Base-by-base conservation (phyloP, 2,113 vertebrate genomes). In the Lutjanus erythropterus region DNA sequence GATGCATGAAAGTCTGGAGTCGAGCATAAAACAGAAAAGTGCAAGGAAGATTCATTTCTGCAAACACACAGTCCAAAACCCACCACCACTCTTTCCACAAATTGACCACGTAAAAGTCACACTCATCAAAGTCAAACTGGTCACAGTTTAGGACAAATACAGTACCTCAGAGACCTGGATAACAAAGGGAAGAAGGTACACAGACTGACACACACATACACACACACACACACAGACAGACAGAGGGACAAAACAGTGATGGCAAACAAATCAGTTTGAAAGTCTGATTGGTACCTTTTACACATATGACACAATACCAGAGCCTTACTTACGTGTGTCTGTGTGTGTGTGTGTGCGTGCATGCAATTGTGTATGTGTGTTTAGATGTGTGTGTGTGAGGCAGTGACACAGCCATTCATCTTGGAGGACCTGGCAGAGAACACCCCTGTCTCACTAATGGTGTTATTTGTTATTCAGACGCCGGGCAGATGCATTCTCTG, bases 381-480 rank as follows among this genome's bases (percentile, higher is more conserved):
- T 59, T 42, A 44, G 18, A 47, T 31, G 65, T 74, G 74, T 75
- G 42, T 39, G 56, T 6, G 33, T 3, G 50, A 21, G 35, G 58
- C 23, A 44, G 46, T 81, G 80, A 82, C 77, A 81, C 21, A 55
- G 58, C 71, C 41, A 91, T 91, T 91, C 65, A 90, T 93, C 89
- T 89, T 85, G 37, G 56, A 73, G 83, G 71, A 84, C 71, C 84
- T 84, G 73, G 78, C 85, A 89, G 82, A 88, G 81, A 81, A 86
- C 55, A 47, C 67, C 41, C 81, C 78, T 78, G 73, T 88, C 82
- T 81, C 80, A 50, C 84, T 90, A 87, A 91, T 93, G 82, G 87
- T 83, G 75, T 87, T 91, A 89, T 91, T 90, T 90, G 88, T 92
- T 91, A 89, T 88, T 88, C 83, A 86, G 80, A 91, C 77, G 46